Conservation (phyloP, 2,113 vertebrate genomes). For the Amblyopsis rosae region DNA sequence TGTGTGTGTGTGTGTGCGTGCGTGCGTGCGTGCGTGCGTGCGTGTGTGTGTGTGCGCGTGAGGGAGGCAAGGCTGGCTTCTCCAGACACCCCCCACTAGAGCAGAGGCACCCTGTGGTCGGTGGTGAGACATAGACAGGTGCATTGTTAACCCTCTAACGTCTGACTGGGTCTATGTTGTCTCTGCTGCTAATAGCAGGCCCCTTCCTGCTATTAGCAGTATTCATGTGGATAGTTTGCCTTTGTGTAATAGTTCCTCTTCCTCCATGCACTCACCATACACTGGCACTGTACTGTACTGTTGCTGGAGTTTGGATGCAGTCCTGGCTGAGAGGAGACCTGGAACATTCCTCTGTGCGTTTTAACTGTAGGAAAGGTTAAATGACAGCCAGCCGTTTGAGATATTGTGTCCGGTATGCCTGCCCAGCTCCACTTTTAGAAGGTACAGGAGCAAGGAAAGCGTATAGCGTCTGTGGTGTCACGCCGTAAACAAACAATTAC, state of each 20-base stretch:
- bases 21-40: no score
- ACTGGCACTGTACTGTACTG: no score
- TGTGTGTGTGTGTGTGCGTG: conserved; percentile 11
- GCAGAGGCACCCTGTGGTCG: conserved; percentile 63
- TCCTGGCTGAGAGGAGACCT: conserved; percentile 2
- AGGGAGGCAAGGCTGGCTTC: conserved; percentile 21
- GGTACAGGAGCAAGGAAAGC: neutral
- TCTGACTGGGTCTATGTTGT: conserved; percentile 50
- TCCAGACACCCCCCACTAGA: conserved; percentile 43
- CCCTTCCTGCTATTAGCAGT: conserved; percentile 9
- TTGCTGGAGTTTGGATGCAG: neutral
- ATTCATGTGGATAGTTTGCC: conserved; percentile 7
- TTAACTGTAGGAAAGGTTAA: neutral
- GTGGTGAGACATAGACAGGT: conserved; percentile 68
- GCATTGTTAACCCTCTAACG: conserved; percentile 71
- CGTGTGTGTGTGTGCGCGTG: conserved; percentile 12
- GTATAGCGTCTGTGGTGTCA: conserved; percentile 7
- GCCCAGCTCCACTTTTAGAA: neutral
- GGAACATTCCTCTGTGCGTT: neutral
- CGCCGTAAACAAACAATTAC: conserved; percentile 12
- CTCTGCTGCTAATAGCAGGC: conserved; percentile 18
- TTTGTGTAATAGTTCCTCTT: conserved; percentile 1
- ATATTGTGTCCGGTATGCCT: neutral
- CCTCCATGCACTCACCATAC: no score
- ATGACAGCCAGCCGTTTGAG: neutral